Conservation (phyloP, 2,888 invertebrate genomes). For the Schizaphis graminum region DNA sequence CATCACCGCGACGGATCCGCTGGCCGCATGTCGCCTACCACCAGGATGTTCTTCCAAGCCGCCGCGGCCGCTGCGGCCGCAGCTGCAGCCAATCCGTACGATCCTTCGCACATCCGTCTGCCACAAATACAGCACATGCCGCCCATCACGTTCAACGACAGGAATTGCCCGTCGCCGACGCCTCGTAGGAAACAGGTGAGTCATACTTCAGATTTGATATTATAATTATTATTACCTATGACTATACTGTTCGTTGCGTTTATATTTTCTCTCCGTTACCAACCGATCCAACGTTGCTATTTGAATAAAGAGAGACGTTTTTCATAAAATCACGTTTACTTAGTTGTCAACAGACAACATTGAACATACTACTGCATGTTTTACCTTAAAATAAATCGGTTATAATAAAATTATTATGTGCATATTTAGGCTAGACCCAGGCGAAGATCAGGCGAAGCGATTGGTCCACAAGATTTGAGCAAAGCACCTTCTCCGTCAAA, state of each 20-base stretch:
- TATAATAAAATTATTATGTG: not conserved
- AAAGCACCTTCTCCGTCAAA: constrained; percentile 72
- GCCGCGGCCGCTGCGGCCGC: constrained; percentile 59
- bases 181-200: constrained; percentile 81
- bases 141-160: constrained; percentile 73
- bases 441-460: constrained; percentile 83
- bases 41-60: constrained; percentile 63
- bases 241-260: too few relatives aligned
- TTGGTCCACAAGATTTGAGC: constrained; percentile 76
- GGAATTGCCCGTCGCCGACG: constrained; percentile 81
- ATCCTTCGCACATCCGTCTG: constrained; percentile 70
- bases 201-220: not conserved
- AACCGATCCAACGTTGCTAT: too few relatives aligned
- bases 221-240: too few relatives aligned
- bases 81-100: constrained; percentile 70
- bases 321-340: not conserved
- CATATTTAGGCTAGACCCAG: constrained; percentile 81
- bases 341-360: not conserved
- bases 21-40: constrained; percentile 61
- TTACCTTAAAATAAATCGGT: not conserved
- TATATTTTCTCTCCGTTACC: too few relatives aligned
- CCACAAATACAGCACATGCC: constrained; percentile 72
- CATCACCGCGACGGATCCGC: constrained; percentile 65
- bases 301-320: not conserved
- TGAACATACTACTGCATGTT: not conserved